A percentile compares a stretch with the other conserved stretches of the same genome.
Evolutionary conservation across 2,797 vertebrate genomes (phyloP).

Genomic region (Phalloptychus januarius): DNA sequence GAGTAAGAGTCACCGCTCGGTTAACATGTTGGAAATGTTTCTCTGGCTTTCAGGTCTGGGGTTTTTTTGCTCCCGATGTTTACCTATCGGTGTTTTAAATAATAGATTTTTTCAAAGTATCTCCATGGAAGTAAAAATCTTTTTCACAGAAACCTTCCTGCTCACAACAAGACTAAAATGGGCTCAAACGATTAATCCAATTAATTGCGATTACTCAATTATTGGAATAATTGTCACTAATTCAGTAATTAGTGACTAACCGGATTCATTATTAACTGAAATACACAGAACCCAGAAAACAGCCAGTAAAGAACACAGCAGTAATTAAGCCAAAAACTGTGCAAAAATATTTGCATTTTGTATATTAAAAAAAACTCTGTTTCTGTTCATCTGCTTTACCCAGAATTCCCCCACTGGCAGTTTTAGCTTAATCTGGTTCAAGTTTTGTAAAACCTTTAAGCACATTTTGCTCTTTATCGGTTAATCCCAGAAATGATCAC

Average conservation of each 20-base stretch:
- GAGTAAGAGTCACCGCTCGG: slow-evolving; percentile 77
- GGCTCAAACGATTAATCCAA: not conserved
- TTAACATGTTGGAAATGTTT: not conserved
- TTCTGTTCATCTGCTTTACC: too few species aligned
- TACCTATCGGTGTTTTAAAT: not conserved
- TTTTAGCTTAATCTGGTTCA: not conserved
- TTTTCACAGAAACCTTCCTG: not conserved
- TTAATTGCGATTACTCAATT: too few species aligned
- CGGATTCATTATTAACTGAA: not conserved
- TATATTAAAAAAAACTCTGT: not conserved
- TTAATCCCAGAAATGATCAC: not conserved
- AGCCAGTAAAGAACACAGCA: not conserved
- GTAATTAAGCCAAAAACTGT: not conserved
- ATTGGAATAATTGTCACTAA: not conserved
- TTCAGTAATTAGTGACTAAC: too few species aligned
- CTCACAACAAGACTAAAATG: not conserved
- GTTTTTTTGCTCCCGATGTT: not conserved
- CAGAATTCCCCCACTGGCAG: too few species aligned
- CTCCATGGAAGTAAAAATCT: not conserved
- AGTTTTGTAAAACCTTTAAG: not conserved
- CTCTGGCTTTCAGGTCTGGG: not conserved
- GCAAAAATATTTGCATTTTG: not conserved
- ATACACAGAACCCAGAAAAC: not conserved
- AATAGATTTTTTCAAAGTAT: not conserved
- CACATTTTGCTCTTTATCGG: not conserved